Evolutionary conservation across 2,113 vertebrate genomes (phyloP), one percentile per base, ranked within the genome.

Genomic region (Actinemys pallida): DNA sequence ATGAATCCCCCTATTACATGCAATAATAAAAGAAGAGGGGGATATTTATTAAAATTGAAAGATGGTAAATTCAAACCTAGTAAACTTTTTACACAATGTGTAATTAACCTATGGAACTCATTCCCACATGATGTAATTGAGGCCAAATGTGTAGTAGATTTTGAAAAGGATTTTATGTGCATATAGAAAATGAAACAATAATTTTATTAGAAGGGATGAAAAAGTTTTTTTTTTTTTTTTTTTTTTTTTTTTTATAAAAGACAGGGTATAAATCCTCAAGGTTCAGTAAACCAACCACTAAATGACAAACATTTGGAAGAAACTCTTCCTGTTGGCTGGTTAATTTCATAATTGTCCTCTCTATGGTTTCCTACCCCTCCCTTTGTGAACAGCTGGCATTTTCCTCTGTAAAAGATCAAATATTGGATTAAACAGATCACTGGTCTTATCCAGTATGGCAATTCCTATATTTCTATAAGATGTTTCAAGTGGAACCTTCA

Each of bases 181-280:
- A 39, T 1, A 92, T 20, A 53, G 35, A 0, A 0, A 81, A 85
- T 20, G 20, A 83, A 90, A n/a, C 27, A 81, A 8, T 42, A 17
- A 69, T 80, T 92, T 89, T 87, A 13, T 85, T 45, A 75, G 59
- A 35, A 4, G 29, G 3, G 1, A 2, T 81, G n/a, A 42, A 57
- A 57, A 57, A 25, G 9, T 24, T 25, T 5, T 27, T 86, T 4
- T 79, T 42, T 92, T 81, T 29, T 25, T 5, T 27, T 86, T 4
- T 79, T 42, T 92, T 25, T 5, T 27, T 86, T 4, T 79, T 42
- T 92, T 81, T 29, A 22, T 94, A 35, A 17, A 93, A 75, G 56
- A 72, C 5, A 54, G 53, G 9, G 10, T 83, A 87, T 78, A 57
- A 95, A 49, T 72, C 35, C 24, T 25, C 45, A 11, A 72, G 93